Conservation (phyloP, 2,888 invertebrate species). For the Kuschelorhynchus macadamiae region DNA sequence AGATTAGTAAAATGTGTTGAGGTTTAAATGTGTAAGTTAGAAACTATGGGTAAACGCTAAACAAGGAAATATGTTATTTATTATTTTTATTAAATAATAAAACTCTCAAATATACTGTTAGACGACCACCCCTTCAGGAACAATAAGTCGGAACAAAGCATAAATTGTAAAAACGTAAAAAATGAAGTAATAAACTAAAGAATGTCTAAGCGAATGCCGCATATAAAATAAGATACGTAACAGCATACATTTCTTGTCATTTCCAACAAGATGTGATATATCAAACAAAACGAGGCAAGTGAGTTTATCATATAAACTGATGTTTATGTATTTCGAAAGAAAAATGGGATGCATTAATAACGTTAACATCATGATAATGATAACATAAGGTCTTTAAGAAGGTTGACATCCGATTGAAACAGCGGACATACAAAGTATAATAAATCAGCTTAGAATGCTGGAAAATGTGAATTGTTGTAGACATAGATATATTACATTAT, state of each 20-base stretch:
- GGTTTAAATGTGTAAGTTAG: too few relatives aligned
- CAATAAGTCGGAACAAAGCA: too few relatives aligned
- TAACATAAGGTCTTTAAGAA: conserved; percentile 6
- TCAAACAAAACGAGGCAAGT: conserved; percentile 19
- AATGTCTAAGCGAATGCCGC: conserved; percentile 12
- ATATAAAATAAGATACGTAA: conserved; percentile 14
- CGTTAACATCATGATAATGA: conserved; percentile 16
- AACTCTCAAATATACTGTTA: too few relatives aligned
- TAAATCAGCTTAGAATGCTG: too few relatives aligned
- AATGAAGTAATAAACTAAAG: conserved; percentile 20
- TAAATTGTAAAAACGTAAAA: neutral
- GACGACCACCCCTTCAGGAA: too few relatives aligned
- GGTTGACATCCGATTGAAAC: neutral
- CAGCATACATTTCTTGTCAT: conserved; percentile 23
- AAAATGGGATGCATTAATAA: conserved; percentile 16
- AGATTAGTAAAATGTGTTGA: too few relatives aligned
- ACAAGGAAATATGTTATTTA: too few relatives aligned
- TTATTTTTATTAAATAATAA: too few relatives aligned
- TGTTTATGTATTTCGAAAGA: conserved; percentile 18
- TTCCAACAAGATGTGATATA: conserved; percentile 15
- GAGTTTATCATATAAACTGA: conserved; percentile 14
- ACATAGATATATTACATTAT: too few relatives aligned
- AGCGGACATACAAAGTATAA: too few relatives aligned
- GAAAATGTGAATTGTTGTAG: too few relatives aligned
- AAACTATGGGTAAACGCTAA: too few relatives aligned